Base-by-base conservation (phyloP, 2,797 vertebrate genomes). In the Merluccius polli region DNA sequence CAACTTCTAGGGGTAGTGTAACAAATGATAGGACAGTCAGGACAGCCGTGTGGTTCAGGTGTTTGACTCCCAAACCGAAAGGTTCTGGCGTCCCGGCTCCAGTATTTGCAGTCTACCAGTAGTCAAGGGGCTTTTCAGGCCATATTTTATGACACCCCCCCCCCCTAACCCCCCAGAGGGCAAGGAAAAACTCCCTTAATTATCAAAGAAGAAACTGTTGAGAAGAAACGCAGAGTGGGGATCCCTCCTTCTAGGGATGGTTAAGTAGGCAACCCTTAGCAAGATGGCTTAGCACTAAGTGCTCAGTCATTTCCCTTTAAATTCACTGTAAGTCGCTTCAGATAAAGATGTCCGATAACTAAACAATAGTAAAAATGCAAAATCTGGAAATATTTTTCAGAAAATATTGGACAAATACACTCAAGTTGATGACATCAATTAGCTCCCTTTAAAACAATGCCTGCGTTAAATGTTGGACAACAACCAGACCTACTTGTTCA, bases 401-500 rank as follows among this genome's bases (percentile, higher is more conserved):
- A 16, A 18, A 59, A 59, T 9, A 24, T 21, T 24, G 52, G 21
- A 59, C 52, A 4, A 27, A 59, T n/a, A 24, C 18, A n/a, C 21
- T 21, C 16, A 48, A 10, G 52, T 24, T 24, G 52, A 59, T 9
- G 48, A 7, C 48, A 27, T 27, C n/a, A 10, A 10, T 27, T 6
- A 2, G 59, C 59, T 63, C 2, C 59, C 59, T 12, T 65, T 11
- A 27, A 27, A 65, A 2, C 24, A 10, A 27, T 59, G 52, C 59
- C 32, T 6, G n/a, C 63, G 4, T 33, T 11, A 10, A 33, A 52
- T 36, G 36, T 12, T 29, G 18, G 4, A 59, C 36, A 10, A 59
- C 11, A 3, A 65, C 59, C n/a, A 33, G 35, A 24, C 71, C 8
- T 90, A 98, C 97, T 95, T 94, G 91, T 95, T 94, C 75, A 96